phyloP scores from a whole-genome alignment of 2,797 vertebrate species.

The Heliangelus exortis region DNA sequence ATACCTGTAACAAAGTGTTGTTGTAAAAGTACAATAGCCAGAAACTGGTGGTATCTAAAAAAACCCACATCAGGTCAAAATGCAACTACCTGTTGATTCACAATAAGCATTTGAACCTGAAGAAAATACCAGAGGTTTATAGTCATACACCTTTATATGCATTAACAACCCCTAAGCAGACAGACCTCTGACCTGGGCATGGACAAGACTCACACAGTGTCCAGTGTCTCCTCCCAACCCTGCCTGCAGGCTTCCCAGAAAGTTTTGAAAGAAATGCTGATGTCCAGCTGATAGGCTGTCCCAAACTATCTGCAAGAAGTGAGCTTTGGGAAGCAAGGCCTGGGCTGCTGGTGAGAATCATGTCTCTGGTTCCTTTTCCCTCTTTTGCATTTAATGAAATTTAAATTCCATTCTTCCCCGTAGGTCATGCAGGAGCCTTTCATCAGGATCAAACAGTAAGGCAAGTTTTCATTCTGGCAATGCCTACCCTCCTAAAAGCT shows the following conservation, averaged over 20 bases:
- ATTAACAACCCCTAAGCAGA: not conserved
- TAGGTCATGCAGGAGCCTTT: not conserved
- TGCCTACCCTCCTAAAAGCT: not conserved
- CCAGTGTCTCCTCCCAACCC: not conserved
- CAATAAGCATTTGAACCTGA: not conserved
- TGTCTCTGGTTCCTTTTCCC: not conserved
- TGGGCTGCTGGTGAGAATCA: fast-evolving
- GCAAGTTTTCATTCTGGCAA: not conserved
- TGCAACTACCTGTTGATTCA: not conserved
- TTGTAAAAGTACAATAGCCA: not conserved
- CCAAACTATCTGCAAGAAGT: not conserved
- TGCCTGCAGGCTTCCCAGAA: not conserved
- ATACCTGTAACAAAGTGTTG: not conserved
- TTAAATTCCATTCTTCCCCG: not conserved
- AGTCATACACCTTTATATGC: fast-evolving
- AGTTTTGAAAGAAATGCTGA: not conserved
- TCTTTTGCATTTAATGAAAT: not conserved
- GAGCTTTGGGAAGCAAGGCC: not conserved
- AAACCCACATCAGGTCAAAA: not conserved
- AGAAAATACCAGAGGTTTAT: not conserved
- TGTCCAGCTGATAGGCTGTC: not conserved
- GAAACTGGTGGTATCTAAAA: not conserved
- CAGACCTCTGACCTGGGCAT: fast-evolving
- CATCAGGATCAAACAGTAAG: not conserved
- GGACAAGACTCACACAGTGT: fast-evolving